Base-by-base conservation (phyloP, 2,888 invertebrate genomes). In the Anoplius nigerrimus region DNA sequence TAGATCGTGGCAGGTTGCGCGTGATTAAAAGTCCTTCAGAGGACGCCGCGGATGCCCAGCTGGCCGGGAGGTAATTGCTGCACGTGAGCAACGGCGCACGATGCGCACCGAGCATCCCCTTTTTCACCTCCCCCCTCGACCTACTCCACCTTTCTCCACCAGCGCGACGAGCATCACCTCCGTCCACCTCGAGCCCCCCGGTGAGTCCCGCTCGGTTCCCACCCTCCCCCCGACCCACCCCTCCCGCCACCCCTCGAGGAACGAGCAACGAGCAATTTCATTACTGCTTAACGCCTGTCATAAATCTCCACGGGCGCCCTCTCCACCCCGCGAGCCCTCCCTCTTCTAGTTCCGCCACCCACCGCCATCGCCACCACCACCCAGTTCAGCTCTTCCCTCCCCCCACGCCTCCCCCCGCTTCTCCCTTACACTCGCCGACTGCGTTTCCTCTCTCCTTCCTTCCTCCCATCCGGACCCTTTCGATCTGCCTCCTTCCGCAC, bases 261-360 rank as follows among this genome's bases (percentile, higher is more conserved):
- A 86, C 56, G 56, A 56, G 56, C 86, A 88, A 87, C 88, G 88
- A 88, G 90, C 89, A 90, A 89, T 90, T 90, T 90, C 89, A 89
- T 90, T 90, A 90, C 89, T 89, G 89, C 89, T 89, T 89, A 89
- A 89, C 89, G 89, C 88, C 89, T 87, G 87, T 89, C 89, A 89
- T 90, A 90, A 90, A 90, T 90, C 89, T 89, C 85, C 84, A 79
- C 83, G 84, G 76, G 78, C 82, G 76, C 82, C 84, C 82, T 74
- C 72, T 69, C 70, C 57, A 65, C 72, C 59, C 58, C 69, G 69
- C 72, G 54, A 70, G 51, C 46, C 64, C 62, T 5, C 6, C 34
- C 69, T 66, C 69, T 64, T 66, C 62, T 69, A 55, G 59, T 53
- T 57, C 70, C 71, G 74, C 73, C 77, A 64, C 74, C 78, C 74